Conservation (phyloP, 2,888 invertebrate species). For the Prosopocoilus inquinatus region DNA sequence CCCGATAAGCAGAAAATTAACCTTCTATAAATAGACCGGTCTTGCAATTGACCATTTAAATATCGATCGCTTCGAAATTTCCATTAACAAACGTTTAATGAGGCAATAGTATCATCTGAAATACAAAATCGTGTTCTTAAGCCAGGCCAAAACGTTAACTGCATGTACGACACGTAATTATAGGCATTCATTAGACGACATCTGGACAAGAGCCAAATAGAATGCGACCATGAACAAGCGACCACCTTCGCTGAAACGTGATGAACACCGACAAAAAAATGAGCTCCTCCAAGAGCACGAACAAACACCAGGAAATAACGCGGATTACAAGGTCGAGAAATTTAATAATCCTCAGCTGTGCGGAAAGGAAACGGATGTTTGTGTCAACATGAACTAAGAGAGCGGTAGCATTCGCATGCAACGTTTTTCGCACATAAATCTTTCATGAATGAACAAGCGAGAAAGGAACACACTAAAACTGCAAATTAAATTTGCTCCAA, state of each 20-base stretch:
- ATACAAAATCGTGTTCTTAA: no score
- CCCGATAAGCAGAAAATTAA: no score
- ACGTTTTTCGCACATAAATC: background rate
- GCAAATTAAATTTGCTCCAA: no score
- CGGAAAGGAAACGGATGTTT: conserved; percentile 19
- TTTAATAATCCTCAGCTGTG: conserved; percentile 18
- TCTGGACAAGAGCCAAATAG: conserved; percentile 8
- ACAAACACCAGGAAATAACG: conserved; percentile 4
- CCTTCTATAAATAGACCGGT: no score
- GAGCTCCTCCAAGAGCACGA: conserved; percentile 1
- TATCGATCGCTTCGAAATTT: no score
- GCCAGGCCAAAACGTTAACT: background rate
- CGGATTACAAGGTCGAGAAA: conserved; percentile 10
- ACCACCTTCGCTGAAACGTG: background rate
- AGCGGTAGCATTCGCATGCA: conserved; percentile 1
- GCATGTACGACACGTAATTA: conserved; percentile 1
- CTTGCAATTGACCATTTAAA: no score
- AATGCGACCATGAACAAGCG: conserved; percentile 2
- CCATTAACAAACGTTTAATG: no score
- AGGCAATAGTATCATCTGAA: no score
- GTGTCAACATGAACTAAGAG: conserved; percentile 17
- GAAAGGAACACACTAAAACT: background rate
- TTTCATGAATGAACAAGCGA: background rate
- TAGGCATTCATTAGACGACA: conserved; percentile 7
- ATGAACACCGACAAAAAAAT: background rate